Conservation (phyloP, 2,888 invertebrate species). For the Chesias legatella region DNA sequence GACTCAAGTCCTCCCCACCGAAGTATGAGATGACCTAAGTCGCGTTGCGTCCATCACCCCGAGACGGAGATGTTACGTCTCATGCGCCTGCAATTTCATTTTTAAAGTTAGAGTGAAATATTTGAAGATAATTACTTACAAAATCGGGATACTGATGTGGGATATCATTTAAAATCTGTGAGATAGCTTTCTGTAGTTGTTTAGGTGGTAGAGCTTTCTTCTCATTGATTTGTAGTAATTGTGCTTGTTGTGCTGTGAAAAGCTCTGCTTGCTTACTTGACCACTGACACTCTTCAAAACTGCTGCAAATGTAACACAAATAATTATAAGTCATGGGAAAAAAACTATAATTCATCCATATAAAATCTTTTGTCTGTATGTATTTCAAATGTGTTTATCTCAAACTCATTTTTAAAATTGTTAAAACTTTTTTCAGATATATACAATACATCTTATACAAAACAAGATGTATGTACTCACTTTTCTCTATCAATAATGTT, state of each 20-base stretch:
- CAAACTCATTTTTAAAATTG: no score
- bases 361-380: no score
- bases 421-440: neutral
- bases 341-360: neutral
- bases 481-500: conserved; percentile 67
- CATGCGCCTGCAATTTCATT: no score
- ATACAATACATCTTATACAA: neutral
- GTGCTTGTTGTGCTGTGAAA: conserved; percentile 92
- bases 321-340: conserved; percentile 1
- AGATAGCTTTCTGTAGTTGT: conserved; percentile 87
- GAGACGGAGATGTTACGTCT: no score
- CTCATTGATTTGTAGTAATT: conserved; percentile 90
- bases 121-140: conserved; percentile 75
- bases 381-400: no score
- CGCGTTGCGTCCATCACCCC: no score
- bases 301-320: conserved; percentile 40
- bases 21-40: no score
- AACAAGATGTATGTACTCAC: conserved; percentile 40
- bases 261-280: conserved; percentile 93
- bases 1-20: no score
- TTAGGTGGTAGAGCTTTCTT: conserved; percentile 87
- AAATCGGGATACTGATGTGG: conserved; percentile 88
- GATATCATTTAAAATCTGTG: conserved; percentile 86
- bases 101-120: neutral
- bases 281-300: conserved; percentile 85